Evolutionary conservation across 35 echinoderm and acorn worm species (phyloP).

Genomic region (Ophiothrix spiculata): DNA sequence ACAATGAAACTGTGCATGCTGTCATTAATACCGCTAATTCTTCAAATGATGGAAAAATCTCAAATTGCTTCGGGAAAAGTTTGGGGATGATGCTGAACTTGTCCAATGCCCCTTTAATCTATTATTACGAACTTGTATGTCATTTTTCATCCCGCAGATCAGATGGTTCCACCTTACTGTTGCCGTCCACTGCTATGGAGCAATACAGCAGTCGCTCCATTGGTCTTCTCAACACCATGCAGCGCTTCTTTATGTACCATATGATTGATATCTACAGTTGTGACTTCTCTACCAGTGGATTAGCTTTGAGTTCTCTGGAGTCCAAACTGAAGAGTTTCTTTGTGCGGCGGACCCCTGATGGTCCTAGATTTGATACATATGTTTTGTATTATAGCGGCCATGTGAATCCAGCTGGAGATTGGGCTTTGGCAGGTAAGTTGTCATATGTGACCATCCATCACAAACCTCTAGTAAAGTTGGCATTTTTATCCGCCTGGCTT

Average conservation of each 20-base stretch:
- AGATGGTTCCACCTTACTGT: slow-evolving; percentile 58
- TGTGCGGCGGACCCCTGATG: slow-evolving; percentile 44
- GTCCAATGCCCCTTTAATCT: no score
- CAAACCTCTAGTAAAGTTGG: no score
- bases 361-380: slow-evolving; percentile 83
- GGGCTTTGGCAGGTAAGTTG: slow-evolving; percentile 81
- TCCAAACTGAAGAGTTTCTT: slow-evolving; percentile 76
- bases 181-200: slow-evolving; percentile 64
- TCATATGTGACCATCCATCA: no score
- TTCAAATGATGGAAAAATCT: no score
- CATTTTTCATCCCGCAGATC: slow-evolving; percentile 40
- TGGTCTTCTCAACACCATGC: slow-evolving; percentile 75
- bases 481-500: no score
- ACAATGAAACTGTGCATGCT: no score
- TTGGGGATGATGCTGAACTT: no score
- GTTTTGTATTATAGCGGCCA: slow-evolving; percentile 92
- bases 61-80: no score
- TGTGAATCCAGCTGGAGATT: slow-evolving; percentile 83
- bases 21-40: no score
- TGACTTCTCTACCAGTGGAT: slow-evolving; percentile 87
- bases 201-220: slow-evolving; percentile 79
- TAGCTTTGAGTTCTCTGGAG: slow-evolving; percentile 48
- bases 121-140: no score
- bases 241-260: slow-evolving; percentile 85
- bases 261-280: slow-evolving; percentile 93